Base-by-base conservation (phyloP, 2,888 invertebrate species). In the Megaustenia siamemsis region DNA sequence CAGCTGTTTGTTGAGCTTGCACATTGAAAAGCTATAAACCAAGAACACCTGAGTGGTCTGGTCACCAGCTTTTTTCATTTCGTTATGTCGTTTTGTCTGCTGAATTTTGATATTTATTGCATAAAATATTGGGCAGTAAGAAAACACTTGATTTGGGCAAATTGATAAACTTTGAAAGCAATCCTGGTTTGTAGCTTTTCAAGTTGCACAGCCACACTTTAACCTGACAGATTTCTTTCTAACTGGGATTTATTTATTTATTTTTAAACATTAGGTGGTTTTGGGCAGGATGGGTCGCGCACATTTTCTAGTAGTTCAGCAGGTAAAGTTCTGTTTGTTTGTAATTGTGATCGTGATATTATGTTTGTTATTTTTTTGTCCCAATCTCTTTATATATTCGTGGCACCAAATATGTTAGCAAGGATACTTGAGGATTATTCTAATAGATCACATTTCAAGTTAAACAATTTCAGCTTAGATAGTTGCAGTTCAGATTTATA, bases 221-320 rank as follows among this genome's bases (percentile, higher is more conserved):
- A 68, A 35, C 73, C 4, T 32, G 10, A 28, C n/a, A 12, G n/a
- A 28, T 40, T 10, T 43, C 32, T 4, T 78, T 18, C 21, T 35
- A 78, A 63, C 5, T 5, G 63, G 8, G 12, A 12, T 12, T 45
- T 45, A 53, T 45, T 45, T 79, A 73, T 73, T 82, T 73, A 60
- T 56, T 82, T 60, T 73, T 75, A 40, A 66, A 40, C 49, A 32
- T 40, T 71, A 81, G 81, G 81, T 75, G 66, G 73, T 82, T 73
- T 43, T 45, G 82, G 63, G 28, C 69, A 69, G 53, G 56, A 81
- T 81, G 69, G 66, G 32, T 66, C 68, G 32, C 15, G 66, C 15
- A 24, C 28, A 35, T 77, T 77, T 32, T 77, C 77, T 38, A 60
- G 6, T 38, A 66, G 53, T 43, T 38, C 43, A 3, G 12, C 63